Evolutionary conservation across 1,140 invertebrate genomes (phyloP).

Genomic region (Heterodera schachtii): DNA sequence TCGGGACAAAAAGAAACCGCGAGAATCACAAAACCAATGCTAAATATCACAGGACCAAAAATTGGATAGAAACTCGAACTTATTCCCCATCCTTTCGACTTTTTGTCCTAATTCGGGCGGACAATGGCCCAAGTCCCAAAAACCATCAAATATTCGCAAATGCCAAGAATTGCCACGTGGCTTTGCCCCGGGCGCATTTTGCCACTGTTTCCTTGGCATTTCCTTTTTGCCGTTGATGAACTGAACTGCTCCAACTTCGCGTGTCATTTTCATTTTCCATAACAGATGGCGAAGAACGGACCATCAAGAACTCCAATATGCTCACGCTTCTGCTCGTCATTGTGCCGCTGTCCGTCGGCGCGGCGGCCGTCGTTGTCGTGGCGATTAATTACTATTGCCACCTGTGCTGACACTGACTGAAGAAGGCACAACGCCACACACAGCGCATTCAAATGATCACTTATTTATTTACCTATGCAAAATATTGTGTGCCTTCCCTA

Average conservation of each 20-base stretch:
- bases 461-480: too few species aligned
- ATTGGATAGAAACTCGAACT: not conserved
- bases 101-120: not conserved
- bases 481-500: not conserved
- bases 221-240: conserved; percentile 20
- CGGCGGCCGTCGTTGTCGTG: conserved; percentile 50
- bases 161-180: too few species aligned
- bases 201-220: too few species aligned
- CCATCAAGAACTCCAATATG: conserved; percentile 34
- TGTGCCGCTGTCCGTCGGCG: conserved; percentile 54
- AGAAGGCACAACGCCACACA: not conserved
- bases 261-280: not conserved
- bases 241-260: conserved; percentile 32
- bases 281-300: not conserved
- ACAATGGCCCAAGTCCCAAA: too few species aligned
- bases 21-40: too few species aligned
- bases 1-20: too few species aligned
- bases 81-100: not conserved
- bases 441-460: too few species aligned
- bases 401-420: conserved; percentile 41
- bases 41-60: too few species aligned
- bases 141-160: too few species aligned
- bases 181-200: too few species aligned
- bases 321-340: conserved; percentile 51
- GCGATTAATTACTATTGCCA: conserved; percentile 58